Evolutionary conservation across 2,113 vertebrate species (phyloP).

Genomic region (Zosterops borbonicus): DNA sequence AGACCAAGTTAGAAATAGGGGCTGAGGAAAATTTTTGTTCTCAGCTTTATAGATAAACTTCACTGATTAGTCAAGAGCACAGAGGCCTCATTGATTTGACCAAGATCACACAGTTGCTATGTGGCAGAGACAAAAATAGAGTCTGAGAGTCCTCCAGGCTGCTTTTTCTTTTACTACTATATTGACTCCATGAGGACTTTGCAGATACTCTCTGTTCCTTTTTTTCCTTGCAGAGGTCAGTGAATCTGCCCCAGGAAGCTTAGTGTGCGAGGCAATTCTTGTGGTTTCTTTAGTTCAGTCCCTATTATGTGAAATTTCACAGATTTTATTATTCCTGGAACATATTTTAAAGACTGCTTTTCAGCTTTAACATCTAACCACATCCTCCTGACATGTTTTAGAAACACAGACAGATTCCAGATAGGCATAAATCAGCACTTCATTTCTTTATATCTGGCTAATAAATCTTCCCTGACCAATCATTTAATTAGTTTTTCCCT

Average conservation of each 20-base stretch:
- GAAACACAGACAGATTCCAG: background rate
- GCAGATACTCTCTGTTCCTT: background rate
- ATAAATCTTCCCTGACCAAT: background rate
- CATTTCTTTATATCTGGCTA: background rate
- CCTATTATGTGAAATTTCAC: background rate
- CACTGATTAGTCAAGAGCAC: slow-evolving; percentile 44
- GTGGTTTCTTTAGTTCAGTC: background rate
- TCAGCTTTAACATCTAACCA: background rate
- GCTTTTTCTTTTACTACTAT: background rate
- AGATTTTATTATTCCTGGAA: background rate
- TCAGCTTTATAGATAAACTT: slow-evolving; percentile 26
- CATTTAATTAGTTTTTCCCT: background rate
- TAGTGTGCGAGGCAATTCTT: background rate
- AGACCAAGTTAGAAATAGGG: background rate
- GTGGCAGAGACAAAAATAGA: slow-evolving; percentile 43
- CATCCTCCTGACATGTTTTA: background rate
- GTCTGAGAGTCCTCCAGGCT: background rate
- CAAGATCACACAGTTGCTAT: slow-evolving; percentile 16
- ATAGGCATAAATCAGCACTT: background rate
- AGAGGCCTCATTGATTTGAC: slow-evolving; percentile 39
- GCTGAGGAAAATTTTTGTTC: slow-evolving; percentile 9
- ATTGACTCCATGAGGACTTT: background rate
- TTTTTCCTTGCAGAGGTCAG: background rate
- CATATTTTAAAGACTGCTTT: background rate
- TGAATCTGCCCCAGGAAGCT: background rate